Evolutionary conservation across 1,140 invertebrate species (phyloP), one percentile per base, ranked within the genome.

Genomic region (Dendrolimus punctatus): DNA sequence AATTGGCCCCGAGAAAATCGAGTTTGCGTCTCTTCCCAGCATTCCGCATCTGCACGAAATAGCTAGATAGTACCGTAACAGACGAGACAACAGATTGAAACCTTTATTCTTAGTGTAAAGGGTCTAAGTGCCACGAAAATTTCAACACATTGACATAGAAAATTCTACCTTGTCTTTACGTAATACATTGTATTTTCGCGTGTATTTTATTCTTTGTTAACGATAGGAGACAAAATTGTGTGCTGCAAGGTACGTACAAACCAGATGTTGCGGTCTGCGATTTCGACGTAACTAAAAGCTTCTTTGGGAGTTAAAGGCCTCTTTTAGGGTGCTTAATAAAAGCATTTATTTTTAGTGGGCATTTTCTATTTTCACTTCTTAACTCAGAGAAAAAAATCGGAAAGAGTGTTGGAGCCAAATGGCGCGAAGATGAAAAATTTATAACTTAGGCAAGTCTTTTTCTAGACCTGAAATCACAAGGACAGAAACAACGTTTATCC

Each of bases 261-360:
- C 77, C 82, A 82, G 82, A 78, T 85, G 82, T 76, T 82, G 79
- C 59, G 82, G 77, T 84, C 73, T 73, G 66, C 72, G 73, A 81
- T 79, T 83, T 81, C 69, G 57, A 61, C 60, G 67, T 70, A 80
- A 80, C 80, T 84, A 79, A 80, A 79, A 79, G 72, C 76, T 74
- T 60, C 56, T 58, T 61, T 68, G 53, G 51, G 58, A 76, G 68
- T 75, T 80, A 71, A 73, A 66, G 70, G 61, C 68, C 42, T 68
- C 64, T 67, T 64, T 38, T 49, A 59, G 57, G 57, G 60, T 69
- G 55, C 39, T 57, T 60, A 49, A 57, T 47, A 66, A 59, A 58
- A 49, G 46, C 55, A 36, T 58, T 43, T 62, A 48, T n/a, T 40
- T 8, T 45, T 45, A 9, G n/a, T 6, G 23, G 6, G 6, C n/a